Evolutionary conservation across 2,113 vertebrate genomes (phyloP), one percentile per base, ranked within the genome.

Genomic region (Leptobrachium ailaonicum): DNA sequence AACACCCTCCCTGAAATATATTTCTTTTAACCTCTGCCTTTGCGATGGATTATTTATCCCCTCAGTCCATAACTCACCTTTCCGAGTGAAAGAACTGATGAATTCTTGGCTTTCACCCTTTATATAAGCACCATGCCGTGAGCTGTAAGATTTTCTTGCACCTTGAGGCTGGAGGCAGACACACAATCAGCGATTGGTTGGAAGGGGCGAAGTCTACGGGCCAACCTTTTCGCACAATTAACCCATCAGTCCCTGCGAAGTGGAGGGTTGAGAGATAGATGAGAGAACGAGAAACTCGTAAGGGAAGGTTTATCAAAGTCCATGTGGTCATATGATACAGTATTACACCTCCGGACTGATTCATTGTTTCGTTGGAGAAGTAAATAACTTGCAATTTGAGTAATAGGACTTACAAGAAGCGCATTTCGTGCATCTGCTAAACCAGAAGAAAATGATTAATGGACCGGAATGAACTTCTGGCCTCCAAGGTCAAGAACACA

Each of bases 151-250:
- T 60, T 73, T 66, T 69, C 66, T 62, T 75, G 71, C 72, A 81
- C 79, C 79, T 81, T 81, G 79, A 81, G 45, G 79, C 79, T 69
- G 47, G 73, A 72, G 53, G 73, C 53, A 70, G 41, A 73, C 63
- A 71, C 60, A 73, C 62, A 40, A 76, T 58, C 81, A 82, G 62
- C 41, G 40, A 67, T 58, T 14, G 75, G 81, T 56, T 73, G 71
- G 75, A 82, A 70, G 81, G 74, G 64, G 47, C 81, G 71, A 82
- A 82, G 75, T 77, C 75, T 77, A 67, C 72, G 47, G 64, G 58
- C 41, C 47, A 56, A 73, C 44, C 58, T 47, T 41, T 58, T 40
- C 40, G 40, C 42, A 68, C 41, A 58, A 43, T 81, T 81, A 81
- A 81, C 79, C 66, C 63, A 20, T 40, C 40, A 53, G 60, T 68